Evolutionary conservation across 2,113 vertebrate genomes (phyloP), one percentile per base, ranked within the genome.

Genomic region (Toxotes jaculatrix): DNA sequence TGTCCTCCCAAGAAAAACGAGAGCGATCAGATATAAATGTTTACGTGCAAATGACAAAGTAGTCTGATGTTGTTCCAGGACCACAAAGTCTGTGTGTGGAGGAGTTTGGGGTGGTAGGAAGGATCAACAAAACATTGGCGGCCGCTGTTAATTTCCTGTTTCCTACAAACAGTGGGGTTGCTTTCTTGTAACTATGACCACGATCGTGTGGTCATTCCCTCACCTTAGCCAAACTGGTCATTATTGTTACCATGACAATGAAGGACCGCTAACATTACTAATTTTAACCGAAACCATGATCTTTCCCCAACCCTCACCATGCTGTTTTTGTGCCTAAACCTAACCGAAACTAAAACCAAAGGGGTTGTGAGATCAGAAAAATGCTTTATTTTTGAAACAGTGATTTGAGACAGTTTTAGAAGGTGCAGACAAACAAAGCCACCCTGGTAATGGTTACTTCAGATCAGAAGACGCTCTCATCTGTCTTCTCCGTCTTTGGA

Each of bases 301-400:
- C 38, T 77, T 63, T 65, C 36, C 31, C n/a, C 11, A 45, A 72
- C 13, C 53, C 7, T 32, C 49, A 53, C 55, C 3, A 16, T 51
- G 23, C 23, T 53, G 43, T 53, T 62, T 45, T 78, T 53, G 42
- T 63, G 13, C 38, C 19, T 19, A 16, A 23, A 60, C 12, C 23
- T 42, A 21, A 53, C 32, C 42, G 12, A 57, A 77, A 23, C 32
- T 64, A 32, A 21, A 71, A 71, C 40, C 51, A 71, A 0, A 40
- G 27, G 11, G 43, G n/a, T 17, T 74, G 9, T 17, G 31, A 38
- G 9, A 56, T 61, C 19, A 34, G 45, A 53, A 55, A 80, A 80
- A 7, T 5, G 6, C 38, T 62, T 36, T 12, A 17, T 43, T 40
- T 27, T 45, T 65, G 11, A 42, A 38, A 61, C 16, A 1, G 75